Base-by-base conservation (phyloP, 92 coral and sea anemone species). In the Muricea muricata region DNA sequence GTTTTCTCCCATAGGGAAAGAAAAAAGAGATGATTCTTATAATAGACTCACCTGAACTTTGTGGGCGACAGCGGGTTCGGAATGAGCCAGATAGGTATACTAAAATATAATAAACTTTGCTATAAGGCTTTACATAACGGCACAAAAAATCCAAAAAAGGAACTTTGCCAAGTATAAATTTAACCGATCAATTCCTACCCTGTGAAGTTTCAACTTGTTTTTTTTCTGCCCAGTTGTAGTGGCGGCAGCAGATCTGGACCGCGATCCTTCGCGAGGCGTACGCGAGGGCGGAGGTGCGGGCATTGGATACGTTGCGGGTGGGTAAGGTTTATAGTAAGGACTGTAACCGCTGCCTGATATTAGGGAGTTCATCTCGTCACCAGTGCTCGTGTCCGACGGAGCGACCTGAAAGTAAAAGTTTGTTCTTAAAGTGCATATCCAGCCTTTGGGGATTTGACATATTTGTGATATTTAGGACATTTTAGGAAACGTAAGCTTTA, bases 261-360 rank as follows among this genome's bases (percentile, higher is more conserved):
- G 88, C 34, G 92, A 57, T 32, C 90, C 83, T 20, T 32, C 90
- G 7, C 93, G 91, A 11, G 96, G 96, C 0, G 92, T 81, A 39
- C 97, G 95, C 63, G 89, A 75, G 41, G 97, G 96, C 82, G 99
- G 99, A 14, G 99, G 99, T 23, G 92, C 98, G 70, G 99, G 99
- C 66, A 93, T 87, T 23, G 99, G 99, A 68, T 91, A 93, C 24
- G 99, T 96, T 24, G 89, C 85, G 55, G 93, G 83, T 37, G 83
- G 98, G 69, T 93, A 92, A 11, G 93, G 89, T 65, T 92, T 90
- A 30, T 85, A 75, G 75, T 96, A 96, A 0, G 99, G 99, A 28
- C 87, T 86, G 48, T 91, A 90, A 58, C 89, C 94, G 18, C 28
- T 78, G 28, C 83, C 83, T 28, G 83, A 78, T 78, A 78, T 56